phyloP scores from a whole-genome alignment of 2,797 vertebrate genomes.

The Pyrocephalus nanus region DNA sequence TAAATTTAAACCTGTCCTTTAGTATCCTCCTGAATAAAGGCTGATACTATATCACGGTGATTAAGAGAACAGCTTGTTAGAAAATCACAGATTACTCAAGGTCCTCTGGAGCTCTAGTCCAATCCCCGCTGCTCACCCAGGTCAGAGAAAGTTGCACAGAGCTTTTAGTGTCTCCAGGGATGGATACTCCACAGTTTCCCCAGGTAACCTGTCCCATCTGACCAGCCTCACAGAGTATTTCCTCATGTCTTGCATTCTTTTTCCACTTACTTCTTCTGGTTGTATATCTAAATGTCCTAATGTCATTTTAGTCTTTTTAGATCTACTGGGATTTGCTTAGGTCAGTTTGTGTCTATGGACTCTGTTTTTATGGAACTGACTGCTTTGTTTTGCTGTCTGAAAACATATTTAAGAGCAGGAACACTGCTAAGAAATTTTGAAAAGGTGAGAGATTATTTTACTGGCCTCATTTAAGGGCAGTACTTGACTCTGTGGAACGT shows the following conservation, averaged over 20 bases:
- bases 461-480: background rate
- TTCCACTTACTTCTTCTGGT: background rate
- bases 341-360: background rate
- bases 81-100: background rate
- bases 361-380: background rate
- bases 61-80: background rate
- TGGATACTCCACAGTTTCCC: background rate
- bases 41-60: background rate
- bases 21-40: background rate
- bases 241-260: background rate
- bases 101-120: background rate
- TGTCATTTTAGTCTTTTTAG: background rate
- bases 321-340: background rate
- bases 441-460: background rate
- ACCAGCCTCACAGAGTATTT: background rate
- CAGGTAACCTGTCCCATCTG: background rate
- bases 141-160: background rate
- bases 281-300: background rate
- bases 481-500: background rate
- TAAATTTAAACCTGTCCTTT: background rate
- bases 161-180: background rate
- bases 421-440: background rate
- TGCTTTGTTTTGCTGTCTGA: background rate
- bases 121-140: accelerated
- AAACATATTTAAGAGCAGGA: background rate